Evolutionary conservation across 1,140 invertebrate species (phyloP).

Genomic region (Tetramorium simillimum): DNA sequence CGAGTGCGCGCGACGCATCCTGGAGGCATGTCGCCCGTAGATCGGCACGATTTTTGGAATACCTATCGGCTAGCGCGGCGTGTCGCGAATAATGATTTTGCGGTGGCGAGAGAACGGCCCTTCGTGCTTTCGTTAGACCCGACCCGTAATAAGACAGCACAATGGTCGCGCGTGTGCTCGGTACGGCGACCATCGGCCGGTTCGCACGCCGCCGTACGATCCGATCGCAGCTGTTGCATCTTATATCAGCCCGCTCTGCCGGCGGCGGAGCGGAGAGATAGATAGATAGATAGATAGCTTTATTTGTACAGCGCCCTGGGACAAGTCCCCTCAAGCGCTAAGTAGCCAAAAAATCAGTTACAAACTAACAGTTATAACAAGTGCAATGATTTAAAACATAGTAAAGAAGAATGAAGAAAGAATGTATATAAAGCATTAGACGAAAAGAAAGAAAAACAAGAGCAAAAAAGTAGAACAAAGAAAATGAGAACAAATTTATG

Average conservation of each 20-base stretch:
- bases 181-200: conserved; percentile 65
- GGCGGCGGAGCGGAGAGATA: conserved; percentile 5
- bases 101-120: conserved; percentile 22
- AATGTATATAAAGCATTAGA: no score
- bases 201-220: conserved; percentile 71
- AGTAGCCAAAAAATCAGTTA: no score
- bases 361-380: no score
- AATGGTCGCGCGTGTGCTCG: conserved; percentile 62
- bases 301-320: no score
- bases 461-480: no score
- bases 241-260: conserved; percentile 65
- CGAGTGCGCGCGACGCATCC: not conserved
- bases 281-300: not conserved
- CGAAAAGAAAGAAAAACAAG: no score
- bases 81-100: conserved; percentile 64
- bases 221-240: conserved; percentile 75
- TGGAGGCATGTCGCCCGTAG: not conserved
- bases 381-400: no score
- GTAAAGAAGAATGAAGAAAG: no score
- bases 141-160: conserved; percentile 70
- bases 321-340: no score
- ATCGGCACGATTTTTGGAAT: conserved; percentile 44
- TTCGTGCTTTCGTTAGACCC: conserved; percentile 63
- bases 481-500: no score
- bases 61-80: not conserved